Percentiles rank a stretch among this genome's conserved stretches.
Conservation (phyloP, 2,888 invertebrate species). For the Blera fallax region DNA sequence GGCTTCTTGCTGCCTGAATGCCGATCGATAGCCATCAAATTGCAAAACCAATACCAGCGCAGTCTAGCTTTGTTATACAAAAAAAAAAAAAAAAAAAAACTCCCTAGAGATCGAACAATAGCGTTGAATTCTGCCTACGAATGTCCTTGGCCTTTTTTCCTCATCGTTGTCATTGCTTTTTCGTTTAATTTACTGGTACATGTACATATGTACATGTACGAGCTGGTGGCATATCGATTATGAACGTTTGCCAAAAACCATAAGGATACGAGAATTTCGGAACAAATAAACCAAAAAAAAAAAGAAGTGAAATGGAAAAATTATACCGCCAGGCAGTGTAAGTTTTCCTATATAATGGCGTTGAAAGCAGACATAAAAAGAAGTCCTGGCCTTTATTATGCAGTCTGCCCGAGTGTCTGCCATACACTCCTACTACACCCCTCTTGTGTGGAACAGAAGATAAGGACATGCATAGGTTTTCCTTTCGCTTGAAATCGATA, state of each 20-base stretch:
- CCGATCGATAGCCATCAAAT: constrained; percentile 59
- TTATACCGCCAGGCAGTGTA: background rate
- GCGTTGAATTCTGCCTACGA: constrained; percentile 40
- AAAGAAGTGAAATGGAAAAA: constrained; percentile 7
- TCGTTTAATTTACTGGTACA: constrained; percentile 26
- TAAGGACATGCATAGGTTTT: constrained; percentile 22
- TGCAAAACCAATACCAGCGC: constrained; percentile 39
- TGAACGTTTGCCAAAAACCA: constrained; percentile 55
- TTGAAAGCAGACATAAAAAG: constrained; percentile 1
- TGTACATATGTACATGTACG: too few relatives aligned
- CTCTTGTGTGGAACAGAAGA: background rate
- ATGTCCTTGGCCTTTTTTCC: constrained; percentile 62
- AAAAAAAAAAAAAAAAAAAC: too few relatives aligned
- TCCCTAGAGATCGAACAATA: constrained; percentile 49
- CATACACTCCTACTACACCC: background rate
- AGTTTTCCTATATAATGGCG: background rate
- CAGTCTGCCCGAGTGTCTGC: constrained; percentile 54
- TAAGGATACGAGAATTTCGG: constrained; percentile 18
- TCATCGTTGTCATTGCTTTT: constrained; percentile 3
- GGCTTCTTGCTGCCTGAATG: background rate
- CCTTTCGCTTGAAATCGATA: constrained; percentile 32
- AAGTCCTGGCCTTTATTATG: constrained; percentile 9
- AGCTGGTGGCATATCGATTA: constrained; percentile 54
- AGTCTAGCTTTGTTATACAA: constrained; percentile 28
- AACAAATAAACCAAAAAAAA: constrained; percentile 30